phyloP scores from a whole-genome alignment of 2,113 vertebrate genomes.

The Columba janthina region DNA sequence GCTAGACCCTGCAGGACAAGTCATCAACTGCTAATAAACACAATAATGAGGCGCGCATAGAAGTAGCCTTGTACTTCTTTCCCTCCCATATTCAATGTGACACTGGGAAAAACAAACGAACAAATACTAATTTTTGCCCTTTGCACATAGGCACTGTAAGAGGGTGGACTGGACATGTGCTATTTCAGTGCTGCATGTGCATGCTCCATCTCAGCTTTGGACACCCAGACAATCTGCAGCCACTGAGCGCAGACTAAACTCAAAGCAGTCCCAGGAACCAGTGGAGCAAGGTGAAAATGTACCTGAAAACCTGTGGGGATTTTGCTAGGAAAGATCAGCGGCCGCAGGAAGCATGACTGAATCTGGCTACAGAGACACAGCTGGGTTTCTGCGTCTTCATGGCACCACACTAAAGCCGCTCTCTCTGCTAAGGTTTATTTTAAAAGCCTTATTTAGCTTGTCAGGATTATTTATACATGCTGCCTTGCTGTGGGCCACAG shows the following conservation, averaged over 20 bases:
- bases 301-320: not conserved
- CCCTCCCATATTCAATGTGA: not conserved
- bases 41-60: not conserved
- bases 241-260: fast-evolving
- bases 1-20: not conserved
- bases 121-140: not conserved
- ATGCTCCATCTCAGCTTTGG: not conserved
- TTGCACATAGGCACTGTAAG: not conserved
- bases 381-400: not conserved
- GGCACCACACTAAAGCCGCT: not conserved
- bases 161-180: not conserved
- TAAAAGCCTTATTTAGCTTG: not conserved
- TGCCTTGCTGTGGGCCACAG: not conserved
- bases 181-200: not conserved
- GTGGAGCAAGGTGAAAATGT: not conserved
- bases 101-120: not conserved
- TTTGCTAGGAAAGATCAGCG: not conserved
- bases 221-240: not conserved
- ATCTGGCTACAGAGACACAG: fast-evolving
- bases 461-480: not conserved
- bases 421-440: not conserved
- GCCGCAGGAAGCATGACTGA: fast-evolving
- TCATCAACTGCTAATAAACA: not conserved
- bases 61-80: not conserved
- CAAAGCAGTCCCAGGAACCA: not conserved